A percentile compares a stretch with the other conserved stretches of the same genome.
Evolutionary conservation across 2,113 vertebrate genomes (phyloP).

Genomic region (Microcebus jonahi): DNA sequence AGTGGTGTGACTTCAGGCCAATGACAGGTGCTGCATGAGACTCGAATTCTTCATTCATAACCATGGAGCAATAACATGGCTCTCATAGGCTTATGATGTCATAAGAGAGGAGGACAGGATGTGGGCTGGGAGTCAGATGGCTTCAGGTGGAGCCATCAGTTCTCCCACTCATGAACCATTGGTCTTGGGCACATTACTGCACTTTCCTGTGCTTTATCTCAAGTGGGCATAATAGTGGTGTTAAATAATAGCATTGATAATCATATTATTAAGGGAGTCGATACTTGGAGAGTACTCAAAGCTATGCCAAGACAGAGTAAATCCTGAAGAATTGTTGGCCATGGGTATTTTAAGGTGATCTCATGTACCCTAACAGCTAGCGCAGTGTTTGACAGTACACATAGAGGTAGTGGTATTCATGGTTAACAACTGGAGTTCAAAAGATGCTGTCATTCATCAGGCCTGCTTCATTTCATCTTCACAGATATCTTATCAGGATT

Average conservation of each 20-base stretch:
- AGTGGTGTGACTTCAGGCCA: fast-evolving
- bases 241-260: background rate
- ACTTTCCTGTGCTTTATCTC: background rate
- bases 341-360: background rate
- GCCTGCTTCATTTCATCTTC: background rate
- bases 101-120: background rate
- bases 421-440: fast-evolving
- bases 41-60: background rate
- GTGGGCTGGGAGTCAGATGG: background rate
- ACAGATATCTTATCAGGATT: too few relatives aligned
- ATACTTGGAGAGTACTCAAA: fast-evolving
- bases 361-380: fast-evolving
- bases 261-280: background rate
- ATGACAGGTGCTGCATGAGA: background rate
- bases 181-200: background rate
- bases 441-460: background rate
- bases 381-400: fast-evolving
- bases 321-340: fast-evolving
- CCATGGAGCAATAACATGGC: background rate
- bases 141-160: too few relatives aligned
- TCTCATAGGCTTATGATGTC: background rate
- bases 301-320: background rate
- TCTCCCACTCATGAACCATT: background rate
- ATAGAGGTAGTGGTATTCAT: fast-evolving
- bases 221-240: background rate